Evolutionary conservation across 2,797 vertebrate species (phyloP).

Genomic region (Alectoris magna): DNA sequence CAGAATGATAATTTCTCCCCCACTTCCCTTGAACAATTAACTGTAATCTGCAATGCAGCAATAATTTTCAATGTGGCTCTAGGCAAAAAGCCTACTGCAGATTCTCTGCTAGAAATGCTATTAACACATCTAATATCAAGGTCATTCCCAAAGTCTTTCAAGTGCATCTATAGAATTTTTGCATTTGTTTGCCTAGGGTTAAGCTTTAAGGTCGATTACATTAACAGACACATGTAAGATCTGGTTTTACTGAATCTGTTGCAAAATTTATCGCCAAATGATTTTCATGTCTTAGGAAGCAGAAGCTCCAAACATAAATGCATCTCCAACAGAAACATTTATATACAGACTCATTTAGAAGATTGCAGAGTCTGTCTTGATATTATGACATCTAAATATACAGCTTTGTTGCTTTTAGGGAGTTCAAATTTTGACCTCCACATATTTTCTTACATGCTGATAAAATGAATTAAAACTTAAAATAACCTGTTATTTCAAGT

Average conservation of each 20-base stretch:
- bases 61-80: slow-evolving; percentile 39
- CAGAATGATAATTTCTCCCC: neutral
- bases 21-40: slow-evolving; percentile 38
- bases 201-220: slow-evolving; percentile 35
- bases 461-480: slow-evolving; percentile 25
- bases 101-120: slow-evolving; percentile 48
- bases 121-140: slow-evolving; percentile 57
- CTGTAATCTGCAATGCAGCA: slow-evolving; percentile 44
- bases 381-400: neutral
- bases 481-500: slow-evolving; percentile 58
- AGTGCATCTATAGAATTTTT: slow-evolving; percentile 8
- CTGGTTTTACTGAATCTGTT: slow-evolving; percentile 45
- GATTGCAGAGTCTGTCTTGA: neutral
- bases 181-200: neutral
- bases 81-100: slow-evolving; percentile 51
- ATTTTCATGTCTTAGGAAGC: slow-evolving; percentile 50
- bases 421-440: slow-evolving; percentile 19
- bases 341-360: neutral
- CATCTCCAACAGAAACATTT: neutral
- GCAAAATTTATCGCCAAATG: slow-evolving; percentile 42
- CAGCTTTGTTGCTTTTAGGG: neutral
- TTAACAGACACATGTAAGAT: slow-evolving; percentile 14
- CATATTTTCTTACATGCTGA: slow-evolving; percentile 24
- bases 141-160: slow-evolving; percentile 61
- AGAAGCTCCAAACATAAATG: slow-evolving; percentile 18